These are phyloP conservation scores for Agrotis segetum DNA, from an alignment of 2,888 invertebrate species.

Conservation along the genomic window DNA sequence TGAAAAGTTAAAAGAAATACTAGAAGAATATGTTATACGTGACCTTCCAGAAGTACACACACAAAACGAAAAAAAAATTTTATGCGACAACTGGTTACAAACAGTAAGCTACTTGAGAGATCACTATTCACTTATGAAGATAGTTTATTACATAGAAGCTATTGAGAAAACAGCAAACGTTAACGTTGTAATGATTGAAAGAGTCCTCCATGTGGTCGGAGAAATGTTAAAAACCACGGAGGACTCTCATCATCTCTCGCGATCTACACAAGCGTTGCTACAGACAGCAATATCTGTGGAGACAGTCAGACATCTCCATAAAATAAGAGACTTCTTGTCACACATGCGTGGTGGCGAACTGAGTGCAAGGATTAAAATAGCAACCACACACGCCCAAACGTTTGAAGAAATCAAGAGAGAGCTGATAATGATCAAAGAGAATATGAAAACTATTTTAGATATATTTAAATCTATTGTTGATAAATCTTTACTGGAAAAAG, in stretches of 20 bases:
- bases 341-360: conserved; percentile 17
- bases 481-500: conserved; percentile 35
- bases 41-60: neutral
- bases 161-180: neutral
- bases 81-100: conserved; percentile 27
- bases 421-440: conserved; percentile 5
- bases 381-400: neutral
- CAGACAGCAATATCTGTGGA: conserved; percentile 21
- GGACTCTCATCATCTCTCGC: conserved; percentile 16
- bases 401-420: conserved; percentile 15
- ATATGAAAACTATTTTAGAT: conserved; percentile 14
- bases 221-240: conserved; percentile 45
- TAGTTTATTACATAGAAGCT: conserved; percentile 25
- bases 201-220: conserved; percentile 44
- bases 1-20: conserved; percentile 16
- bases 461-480: conserved; percentile 30
- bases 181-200: conserved; percentile 38
- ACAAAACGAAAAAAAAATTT: no score
- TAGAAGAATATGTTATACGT: conserved; percentile 1
- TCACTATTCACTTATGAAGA: conserved; percentile 41
- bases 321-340: conserved; percentile 29
- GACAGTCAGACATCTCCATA: conserved; percentile 11
- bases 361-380: conserved; percentile 15
- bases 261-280: conserved; percentile 23
- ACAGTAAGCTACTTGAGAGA: conserved; percentile 26